Evolutionary conservation across 2,888 invertebrate genomes (phyloP).

Genomic region (Dasysyrphus albostriatus): DNA sequence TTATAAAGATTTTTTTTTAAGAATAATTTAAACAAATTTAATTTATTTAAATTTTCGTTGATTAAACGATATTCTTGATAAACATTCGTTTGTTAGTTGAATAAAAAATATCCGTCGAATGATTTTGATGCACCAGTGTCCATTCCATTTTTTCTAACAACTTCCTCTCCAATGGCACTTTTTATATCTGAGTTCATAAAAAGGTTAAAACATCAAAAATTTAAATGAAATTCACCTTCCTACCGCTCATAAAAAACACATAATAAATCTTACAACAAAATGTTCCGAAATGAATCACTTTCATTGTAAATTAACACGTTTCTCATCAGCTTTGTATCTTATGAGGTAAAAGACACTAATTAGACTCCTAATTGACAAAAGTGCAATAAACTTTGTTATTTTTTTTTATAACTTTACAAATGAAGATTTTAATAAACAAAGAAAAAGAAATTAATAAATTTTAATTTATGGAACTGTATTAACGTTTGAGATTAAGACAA

Average conservation of each 20-base stretch:
- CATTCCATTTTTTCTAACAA: not conserved
- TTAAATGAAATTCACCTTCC: not conserved
- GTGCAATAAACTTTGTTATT: constrained; percentile 26
- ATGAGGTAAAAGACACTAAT: not conserved
- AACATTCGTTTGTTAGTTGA: not conserved
- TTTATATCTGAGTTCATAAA: not conserved
- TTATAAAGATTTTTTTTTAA: not conserved
- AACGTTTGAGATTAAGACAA: not conserved
- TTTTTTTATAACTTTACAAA: not conserved
- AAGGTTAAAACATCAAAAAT: not conserved
- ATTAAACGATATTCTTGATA: not conserved
- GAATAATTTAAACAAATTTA: not conserved
- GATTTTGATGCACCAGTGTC: not conserved
- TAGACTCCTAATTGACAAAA: constrained; percentile 8
- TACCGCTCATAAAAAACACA: not conserved
- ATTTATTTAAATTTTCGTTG: not conserved
- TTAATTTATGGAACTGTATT: constrained; percentile 16
- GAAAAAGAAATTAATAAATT: not conserved
- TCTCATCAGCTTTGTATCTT: not conserved
- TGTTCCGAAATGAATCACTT: constrained; percentile 12
- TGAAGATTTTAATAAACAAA: not conserved
- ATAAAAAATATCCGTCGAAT: not conserved
- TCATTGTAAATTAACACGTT: constrained; percentile 1
- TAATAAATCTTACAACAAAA: not conserved
- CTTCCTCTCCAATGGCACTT: constrained; percentile 10